These are phyloP conservation scores for Hemiprocne comata DNA, from an alignment of 2,113 vertebrate species.

Conservation along the genomic window DNA sequence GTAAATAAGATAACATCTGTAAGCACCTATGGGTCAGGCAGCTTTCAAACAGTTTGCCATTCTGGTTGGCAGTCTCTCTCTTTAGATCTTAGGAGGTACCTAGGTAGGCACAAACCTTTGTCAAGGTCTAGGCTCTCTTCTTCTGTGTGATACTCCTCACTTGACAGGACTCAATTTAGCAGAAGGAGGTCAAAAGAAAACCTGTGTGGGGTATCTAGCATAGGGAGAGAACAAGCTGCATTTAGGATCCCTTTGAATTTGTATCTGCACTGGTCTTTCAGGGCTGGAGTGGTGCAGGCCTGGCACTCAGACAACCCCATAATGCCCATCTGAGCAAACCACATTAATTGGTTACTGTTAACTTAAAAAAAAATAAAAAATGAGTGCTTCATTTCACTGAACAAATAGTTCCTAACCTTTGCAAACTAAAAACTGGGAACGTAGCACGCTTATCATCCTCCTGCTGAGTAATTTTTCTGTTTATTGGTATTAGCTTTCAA, in stretches of 20 bases:
- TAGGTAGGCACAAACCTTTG: not conserved
- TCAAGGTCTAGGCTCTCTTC: not conserved
- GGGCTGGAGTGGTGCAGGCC: not conserved
- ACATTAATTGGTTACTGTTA: not conserved
- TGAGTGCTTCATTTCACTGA: not conserved
- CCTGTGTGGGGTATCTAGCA: not conserved
- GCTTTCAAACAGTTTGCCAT: not conserved
- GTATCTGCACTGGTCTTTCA: not conserved
- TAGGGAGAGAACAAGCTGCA: not conserved
- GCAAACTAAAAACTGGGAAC: not conserved
- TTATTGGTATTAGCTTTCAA: slow-evolving; percentile 33
- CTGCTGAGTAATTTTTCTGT: slow-evolving; percentile 32
- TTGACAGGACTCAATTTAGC: not conserved
- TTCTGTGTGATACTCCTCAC: not conserved
- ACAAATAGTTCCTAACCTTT: not conserved
- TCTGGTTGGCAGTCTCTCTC: not conserved
- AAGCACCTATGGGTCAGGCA: not conserved
- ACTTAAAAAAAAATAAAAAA: not conserved
- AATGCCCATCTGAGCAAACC: not conserved
- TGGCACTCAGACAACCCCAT: not conserved
- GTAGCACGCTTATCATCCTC: not conserved
- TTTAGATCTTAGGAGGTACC: not conserved
- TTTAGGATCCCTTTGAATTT: not conserved
- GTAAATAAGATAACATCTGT: not conserved
- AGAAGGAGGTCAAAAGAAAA: not conserved